Evolutionary conservation across 2,888 invertebrate species (phyloP), one percentile per base, ranked within the genome.

Genomic region (Leptarthrus brevirostris): DNA sequence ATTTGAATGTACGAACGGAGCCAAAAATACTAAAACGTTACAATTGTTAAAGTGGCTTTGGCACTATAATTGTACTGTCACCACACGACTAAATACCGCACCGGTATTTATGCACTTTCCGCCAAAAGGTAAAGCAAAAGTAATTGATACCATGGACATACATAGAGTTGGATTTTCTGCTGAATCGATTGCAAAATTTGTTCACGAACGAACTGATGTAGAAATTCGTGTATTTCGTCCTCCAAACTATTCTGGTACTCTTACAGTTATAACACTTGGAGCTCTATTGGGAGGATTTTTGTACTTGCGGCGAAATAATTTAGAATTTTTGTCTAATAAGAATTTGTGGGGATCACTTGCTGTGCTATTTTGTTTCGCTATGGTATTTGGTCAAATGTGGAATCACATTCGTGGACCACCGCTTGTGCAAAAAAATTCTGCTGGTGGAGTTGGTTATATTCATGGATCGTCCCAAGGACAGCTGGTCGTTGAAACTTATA

Each of bases 311-410:
- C 88, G 98, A 73, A 97, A 99, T 85, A 99, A 98, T 83, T 88
- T 99, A 75, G 98, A 98, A 82, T 98, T 98, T 82, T 88, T 99
- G 76, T 97, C 97, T 87, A 99, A 98, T 84, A 95, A 94, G 84
- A 96, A 94, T 72, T 91, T 96, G 84, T 99, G 99, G 99, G 98
- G 95, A 0, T 88, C 95, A 18, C 89, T 91, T n/a, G 93, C 98
- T 5, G 85, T 98, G 84, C 90, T 94, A 80, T 94, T 99, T 83
- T 95, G 97, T 79, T 95, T 99, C 81, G 93, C 94, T 10, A 98
- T 99, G 96, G 94, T 96, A 26, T 98, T 98, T 0, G 99, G 99
- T 3, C 99, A 99, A 86, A 99, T 99, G 98, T 99, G 99, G 99
- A 99, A 99, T 86, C 98, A 99, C 83, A 99, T 99, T 77, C 89